These are phyloP conservation scores for Tragelaphus scriptus DNA, from an alignment of 2,113 vertebrate species.

Conservation along the genomic window DNA sequence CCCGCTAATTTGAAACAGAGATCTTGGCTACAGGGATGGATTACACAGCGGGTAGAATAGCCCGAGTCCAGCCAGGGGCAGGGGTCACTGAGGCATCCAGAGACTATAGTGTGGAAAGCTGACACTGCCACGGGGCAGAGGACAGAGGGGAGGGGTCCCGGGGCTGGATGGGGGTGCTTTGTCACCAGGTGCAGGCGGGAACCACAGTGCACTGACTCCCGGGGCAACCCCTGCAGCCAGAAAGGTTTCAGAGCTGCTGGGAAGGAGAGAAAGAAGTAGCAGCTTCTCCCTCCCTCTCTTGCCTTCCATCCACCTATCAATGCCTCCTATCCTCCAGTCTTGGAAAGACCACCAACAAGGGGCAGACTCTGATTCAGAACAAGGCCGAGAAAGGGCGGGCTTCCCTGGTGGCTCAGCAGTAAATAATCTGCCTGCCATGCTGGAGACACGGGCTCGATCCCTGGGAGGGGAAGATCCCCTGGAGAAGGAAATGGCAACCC, in stretches of 20 bases:
- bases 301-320: not conserved
- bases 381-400: not conserved
- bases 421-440: not conserved
- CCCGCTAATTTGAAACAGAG: not conserved
- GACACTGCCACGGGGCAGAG: too few species aligned
- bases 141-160: not conserved
- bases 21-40: not conserved
- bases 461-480: not conserved
- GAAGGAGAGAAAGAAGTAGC: not conserved
- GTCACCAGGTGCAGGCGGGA: not conserved
- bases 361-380: not conserved
- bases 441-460: not conserved
- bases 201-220: not conserved
- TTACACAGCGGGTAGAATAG: not conserved
- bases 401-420: not conserved
- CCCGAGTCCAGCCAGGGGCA: not conserved
- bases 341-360: not conserved
- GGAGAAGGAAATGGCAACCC: not conserved
- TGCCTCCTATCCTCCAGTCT: not conserved
- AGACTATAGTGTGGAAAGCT: not conserved
- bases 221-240: not conserved
- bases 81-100: not conserved
- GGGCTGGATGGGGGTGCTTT: not conserved
- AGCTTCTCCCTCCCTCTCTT: not conserved
- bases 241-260: not conserved